A percentile compares a stretch with the other conserved stretches of the same genome.
These are phyloP conservation scores for Ophioninae sp. DNA, from an alignment of 2,888 invertebrate species.

Conservation along the genomic window DNA sequence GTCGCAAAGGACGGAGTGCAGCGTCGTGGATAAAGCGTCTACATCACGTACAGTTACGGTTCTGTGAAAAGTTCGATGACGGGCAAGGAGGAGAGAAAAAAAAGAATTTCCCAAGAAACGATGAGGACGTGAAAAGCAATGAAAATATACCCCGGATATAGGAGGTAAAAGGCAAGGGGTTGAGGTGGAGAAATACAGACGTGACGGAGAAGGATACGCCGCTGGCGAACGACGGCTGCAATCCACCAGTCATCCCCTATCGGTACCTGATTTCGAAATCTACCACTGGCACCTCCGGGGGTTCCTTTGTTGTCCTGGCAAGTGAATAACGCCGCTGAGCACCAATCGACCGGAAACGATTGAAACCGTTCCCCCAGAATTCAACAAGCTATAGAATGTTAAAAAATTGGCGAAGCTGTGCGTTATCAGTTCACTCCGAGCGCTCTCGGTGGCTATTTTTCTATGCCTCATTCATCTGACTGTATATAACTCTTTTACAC, in stretches of 20 bases:
- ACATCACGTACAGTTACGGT: background rate
- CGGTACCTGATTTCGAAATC: slow-evolving; percentile 66
- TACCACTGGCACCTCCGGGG: slow-evolving; percentile 44
- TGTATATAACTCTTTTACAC: slow-evolving; percentile 32
- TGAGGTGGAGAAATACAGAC: slow-evolving; percentile 18
- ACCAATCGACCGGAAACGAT: slow-evolving; percentile 73
- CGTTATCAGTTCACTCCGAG: slow-evolving; percentile 29
- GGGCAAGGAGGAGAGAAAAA: background rate
- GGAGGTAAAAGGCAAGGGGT: background rate
- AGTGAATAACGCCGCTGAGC: slow-evolving; percentile 72
- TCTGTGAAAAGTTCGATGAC: slow-evolving; percentile 13
- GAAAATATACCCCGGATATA: slow-evolving; percentile 7
- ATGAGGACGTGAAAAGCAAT: slow-evolving; percentile 39
- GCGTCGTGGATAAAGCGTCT: slow-evolving; percentile 5
- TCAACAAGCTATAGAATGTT: slow-evolving; percentile 57
- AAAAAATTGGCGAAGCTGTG: slow-evolving; percentile 16
- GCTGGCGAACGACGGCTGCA: slow-evolving; percentile 57
- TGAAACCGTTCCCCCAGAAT: slow-evolving; percentile 66
- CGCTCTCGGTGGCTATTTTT: slow-evolving; percentile 28
- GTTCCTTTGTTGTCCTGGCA: slow-evolving; percentile 66
- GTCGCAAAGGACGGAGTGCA: slow-evolving; percentile 12
- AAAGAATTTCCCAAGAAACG: slow-evolving; percentile 5
- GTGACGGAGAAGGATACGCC: slow-evolving; percentile 11
- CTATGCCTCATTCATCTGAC: slow-evolving; percentile 39
- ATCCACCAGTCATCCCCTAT: slow-evolving; percentile 67